Percentiles rank a stretch among this genome's conserved stretches.
Conservation (phyloP, 2,113 vertebrate genomes). For the Uria lomvia region DNA sequence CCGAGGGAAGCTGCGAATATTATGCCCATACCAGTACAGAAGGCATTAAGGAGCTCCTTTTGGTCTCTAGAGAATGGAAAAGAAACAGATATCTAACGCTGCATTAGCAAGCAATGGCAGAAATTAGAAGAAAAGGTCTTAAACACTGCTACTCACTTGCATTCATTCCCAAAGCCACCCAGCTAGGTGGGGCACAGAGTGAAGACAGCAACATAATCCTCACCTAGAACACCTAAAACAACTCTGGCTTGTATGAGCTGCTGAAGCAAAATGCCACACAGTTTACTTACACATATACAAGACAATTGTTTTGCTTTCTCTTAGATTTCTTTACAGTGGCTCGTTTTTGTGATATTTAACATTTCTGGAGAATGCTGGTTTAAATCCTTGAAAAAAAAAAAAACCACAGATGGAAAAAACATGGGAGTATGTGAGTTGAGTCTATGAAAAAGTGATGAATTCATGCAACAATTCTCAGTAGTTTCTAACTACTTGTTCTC, state of each 20-base stretch:
- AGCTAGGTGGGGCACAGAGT: neutral
- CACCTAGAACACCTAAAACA: neutral
- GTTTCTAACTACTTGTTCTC: neutral
- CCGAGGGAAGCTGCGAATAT: neutral
- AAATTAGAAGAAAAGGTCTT: neutral
- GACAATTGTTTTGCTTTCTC: neutral
- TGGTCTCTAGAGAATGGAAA: neutral
- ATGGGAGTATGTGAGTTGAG: neutral
- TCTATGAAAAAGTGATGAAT: neutral
- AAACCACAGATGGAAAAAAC: neutral
- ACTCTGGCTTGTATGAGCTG: neutral
- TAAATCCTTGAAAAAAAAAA: neutral
- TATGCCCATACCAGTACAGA: neutral
- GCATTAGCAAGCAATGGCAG: neutral
- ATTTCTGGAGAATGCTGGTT: neutral
- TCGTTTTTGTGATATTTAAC: neutral
- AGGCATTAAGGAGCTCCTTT: neutral
- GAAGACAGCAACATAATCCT: neutral
- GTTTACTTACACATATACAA: neutral
- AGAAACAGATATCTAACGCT: neutral
- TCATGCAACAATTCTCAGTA: neutral
- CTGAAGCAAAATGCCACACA: neutral
- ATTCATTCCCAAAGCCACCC: neutral
- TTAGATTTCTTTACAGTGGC: neutral
- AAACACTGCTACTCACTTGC: rapidly evolving